phyloP scores from a whole-genome alignment of 2,797 vertebrate species.

The Chaunax sp. region DNA sequence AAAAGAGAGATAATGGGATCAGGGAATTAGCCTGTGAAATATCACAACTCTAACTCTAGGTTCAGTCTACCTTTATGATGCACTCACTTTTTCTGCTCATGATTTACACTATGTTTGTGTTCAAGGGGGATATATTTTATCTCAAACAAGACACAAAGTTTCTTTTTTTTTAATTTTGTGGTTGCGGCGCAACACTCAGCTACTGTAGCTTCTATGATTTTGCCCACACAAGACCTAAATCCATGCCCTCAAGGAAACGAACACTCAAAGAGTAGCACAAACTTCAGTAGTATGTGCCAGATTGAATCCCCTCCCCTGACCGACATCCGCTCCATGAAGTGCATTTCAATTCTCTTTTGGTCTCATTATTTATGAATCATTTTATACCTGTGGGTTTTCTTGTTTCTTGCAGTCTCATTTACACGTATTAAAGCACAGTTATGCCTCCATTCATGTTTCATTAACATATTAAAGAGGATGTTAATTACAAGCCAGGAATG shows the following conservation, averaged over 20 bases:
- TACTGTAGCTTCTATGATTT: slow-evolving; percentile 16
- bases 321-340: neutral
- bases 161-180: neutral
- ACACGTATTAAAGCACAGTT: neutral
- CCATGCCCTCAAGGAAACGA: slow-evolving; percentile 14
- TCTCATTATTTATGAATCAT: neutral
- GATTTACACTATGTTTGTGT: neutral
- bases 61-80: neutral
- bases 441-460: neutral
- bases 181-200: slow-evolving; percentile 18
- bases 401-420: neutral
- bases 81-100: neutral
- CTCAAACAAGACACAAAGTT: no score
- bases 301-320: neutral
- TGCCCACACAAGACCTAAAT: neutral
- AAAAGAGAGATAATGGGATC: slow-evolving; percentile 29
- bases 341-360: neutral
- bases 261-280: neutral
- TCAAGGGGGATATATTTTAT: no score
- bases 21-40: slow-evolving; percentile 8
- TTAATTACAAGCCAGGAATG: neutral
- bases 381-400: neutral
- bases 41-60: neutral
- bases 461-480: neutral
- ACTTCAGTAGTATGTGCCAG: slow-evolving; percentile 7